These are phyloP conservation scores for Melipona bicolor DNA, from an alignment of 2,888 invertebrate genomes.

Conservation along the genomic window DNA sequence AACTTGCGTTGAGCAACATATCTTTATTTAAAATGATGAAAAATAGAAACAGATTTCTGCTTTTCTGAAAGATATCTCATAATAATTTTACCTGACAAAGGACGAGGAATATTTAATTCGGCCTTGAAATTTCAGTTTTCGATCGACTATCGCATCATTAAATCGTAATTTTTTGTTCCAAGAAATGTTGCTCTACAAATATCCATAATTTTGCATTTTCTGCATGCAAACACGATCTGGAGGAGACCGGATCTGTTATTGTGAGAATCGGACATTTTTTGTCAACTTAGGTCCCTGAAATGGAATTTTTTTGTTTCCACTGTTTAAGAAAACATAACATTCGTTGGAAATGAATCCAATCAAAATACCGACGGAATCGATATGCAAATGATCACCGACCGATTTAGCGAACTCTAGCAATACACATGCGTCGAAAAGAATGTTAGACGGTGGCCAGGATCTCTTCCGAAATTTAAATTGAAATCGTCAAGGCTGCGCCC, in stretches of 20 bases:
- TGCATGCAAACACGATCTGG: not conserved
- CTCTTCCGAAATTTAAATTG: slow-evolving; percentile 49
- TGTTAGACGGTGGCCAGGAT: slow-evolving; percentile 44
- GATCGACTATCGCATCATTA: not conserved
- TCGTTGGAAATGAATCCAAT: slow-evolving; percentile 1
- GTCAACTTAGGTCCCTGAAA: not conserved
- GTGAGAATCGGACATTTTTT: not conserved
- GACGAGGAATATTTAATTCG: not conserved
- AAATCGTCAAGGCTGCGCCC: slow-evolving; percentile 41
- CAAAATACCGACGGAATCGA: slow-evolving; percentile 16
- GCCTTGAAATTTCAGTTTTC: not conserved
- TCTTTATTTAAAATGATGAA: not conserved
- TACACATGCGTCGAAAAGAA: not conserved
- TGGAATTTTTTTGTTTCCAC: not conserved
- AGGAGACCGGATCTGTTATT: not conserved
- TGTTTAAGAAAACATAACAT: not conserved
- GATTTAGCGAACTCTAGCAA: not conserved
- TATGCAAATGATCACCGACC: slow-evolving; percentile 9
- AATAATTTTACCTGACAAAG: not conserved
- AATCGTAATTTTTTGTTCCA: not conserved
- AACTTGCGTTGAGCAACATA: no score
- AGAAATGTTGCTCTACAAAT: not conserved
- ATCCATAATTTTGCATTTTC: not conserved
- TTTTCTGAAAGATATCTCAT: not conserved
- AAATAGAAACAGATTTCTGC: not conserved